phyloP scores from a whole-genome alignment of 2,113 vertebrate species.

The Rhabdornis inornatus region DNA sequence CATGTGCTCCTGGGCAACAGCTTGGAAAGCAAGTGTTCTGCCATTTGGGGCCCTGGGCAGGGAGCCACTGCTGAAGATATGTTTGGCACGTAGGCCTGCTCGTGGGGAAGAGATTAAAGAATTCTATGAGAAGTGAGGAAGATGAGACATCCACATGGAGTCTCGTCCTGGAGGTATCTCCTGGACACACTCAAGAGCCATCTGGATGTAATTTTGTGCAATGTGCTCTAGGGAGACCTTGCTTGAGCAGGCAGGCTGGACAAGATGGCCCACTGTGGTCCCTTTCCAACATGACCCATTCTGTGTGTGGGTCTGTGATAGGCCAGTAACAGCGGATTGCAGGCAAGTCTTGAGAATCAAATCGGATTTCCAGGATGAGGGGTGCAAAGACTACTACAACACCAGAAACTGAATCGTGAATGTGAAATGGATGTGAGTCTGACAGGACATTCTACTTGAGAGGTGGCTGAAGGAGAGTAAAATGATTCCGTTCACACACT shows the following conservation, averaged over 20 bases:
- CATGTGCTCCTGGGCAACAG: neutral
- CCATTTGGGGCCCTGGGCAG: neutral
- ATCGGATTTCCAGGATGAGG: neutral
- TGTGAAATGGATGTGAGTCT: accelerated
- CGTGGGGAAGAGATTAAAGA: neutral
- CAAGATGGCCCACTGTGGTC: neutral
- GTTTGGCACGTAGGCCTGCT: neutral
- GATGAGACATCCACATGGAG: neutral
- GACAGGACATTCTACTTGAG: accelerated
- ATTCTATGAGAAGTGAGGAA: neutral
- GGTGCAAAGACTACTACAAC: neutral
- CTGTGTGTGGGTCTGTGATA: neutral
- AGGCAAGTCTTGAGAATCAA: neutral
- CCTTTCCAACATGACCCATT: neutral
- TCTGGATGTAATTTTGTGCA: neutral
- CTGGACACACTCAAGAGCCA: neutral
- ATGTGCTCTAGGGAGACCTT: neutral
- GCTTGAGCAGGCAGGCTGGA: neutral
- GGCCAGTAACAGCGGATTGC: neutral
- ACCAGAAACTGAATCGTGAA: neutral
- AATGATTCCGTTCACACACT: neutral
- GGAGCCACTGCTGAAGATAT: neutral
- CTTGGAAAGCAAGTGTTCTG: slow-evolving; percentile 34
- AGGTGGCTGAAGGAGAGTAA: neutral
- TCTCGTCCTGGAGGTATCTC: neutral